These are phyloP conservation scores for Cerceris rybyensis DNA, from an alignment of 2,888 invertebrate genomes.

Conservation along the genomic window DNA sequence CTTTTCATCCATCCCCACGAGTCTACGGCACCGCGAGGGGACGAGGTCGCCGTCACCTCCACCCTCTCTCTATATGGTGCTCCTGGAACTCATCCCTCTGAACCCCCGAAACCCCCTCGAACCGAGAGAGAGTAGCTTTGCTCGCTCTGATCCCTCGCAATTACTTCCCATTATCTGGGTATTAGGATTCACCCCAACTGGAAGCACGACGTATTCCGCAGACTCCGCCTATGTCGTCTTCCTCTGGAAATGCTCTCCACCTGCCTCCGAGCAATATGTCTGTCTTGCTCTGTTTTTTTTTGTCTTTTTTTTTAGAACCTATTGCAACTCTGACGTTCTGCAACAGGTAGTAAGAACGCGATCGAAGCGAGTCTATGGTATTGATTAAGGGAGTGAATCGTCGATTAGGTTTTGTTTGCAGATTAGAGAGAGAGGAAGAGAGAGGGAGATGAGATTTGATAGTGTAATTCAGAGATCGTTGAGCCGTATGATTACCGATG, in stretches of 20 bases:
- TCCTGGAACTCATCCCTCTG: not conserved
- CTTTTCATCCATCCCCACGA: conserved; percentile 62
- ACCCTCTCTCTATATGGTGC: conserved; percentile 58
- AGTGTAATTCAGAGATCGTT: too few species aligned
- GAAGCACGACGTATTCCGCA: conserved; percentile 76
- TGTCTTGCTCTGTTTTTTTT: conserved; percentile 20
- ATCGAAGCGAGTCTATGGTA: not conserved
- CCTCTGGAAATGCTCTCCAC: conserved; percentile 25
- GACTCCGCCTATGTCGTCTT: conserved; percentile 69
- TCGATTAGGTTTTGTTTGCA: conserved; percentile 5
- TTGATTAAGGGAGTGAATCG: not conserved
- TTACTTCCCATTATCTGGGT: conserved; percentile 82
- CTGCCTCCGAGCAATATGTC: conserved; percentile 32
- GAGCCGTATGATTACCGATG: too few species aligned
- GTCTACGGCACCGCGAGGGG: conserved; percentile 50
- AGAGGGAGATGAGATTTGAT: too few species aligned
- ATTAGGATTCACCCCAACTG: conserved; percentile 81
- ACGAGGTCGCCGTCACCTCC: conserved; percentile 58
- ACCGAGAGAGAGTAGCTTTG: conserved; percentile 73
- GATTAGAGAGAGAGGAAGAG: not conserved
- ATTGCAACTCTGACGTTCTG: conserved; percentile 42
- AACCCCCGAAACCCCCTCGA: conserved; percentile 12
- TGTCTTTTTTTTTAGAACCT: conserved; percentile 8
- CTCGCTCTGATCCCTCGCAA: conserved; percentile 82
- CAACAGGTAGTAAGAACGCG: conserved; percentile 62